Evolutionary conservation across 2,113 vertebrate genomes (phyloP).

Genomic region (Falcunculus frontatus): DNA sequence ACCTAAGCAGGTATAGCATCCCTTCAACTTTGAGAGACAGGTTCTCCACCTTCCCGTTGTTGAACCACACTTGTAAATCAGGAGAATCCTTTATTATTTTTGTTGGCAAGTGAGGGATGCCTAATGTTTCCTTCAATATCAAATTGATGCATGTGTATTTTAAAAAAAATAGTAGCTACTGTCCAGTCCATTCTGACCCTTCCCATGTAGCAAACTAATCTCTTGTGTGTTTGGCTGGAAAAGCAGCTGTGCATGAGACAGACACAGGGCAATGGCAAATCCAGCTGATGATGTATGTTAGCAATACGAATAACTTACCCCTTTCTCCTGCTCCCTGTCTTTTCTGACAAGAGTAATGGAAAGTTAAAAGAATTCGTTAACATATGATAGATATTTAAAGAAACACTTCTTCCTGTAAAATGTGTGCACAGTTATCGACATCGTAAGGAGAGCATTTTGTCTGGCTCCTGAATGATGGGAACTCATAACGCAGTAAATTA

Average conservation of each 20-base stretch:
- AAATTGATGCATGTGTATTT: not conserved
- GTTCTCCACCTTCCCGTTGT: not conserved
- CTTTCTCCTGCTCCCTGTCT: not conserved
- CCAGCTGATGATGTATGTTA: not conserved
- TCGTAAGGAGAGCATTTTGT: not conserved
- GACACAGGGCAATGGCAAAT: not conserved
- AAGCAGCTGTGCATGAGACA: not conserved
- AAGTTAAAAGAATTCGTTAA: conserved; percentile 44
- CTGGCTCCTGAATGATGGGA: conserved; percentile 33
- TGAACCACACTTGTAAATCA: not conserved
- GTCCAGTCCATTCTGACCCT: not conserved
- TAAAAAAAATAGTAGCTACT: not conserved
- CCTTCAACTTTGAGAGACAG: not conserved
- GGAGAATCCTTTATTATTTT: not conserved
- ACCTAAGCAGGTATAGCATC: not conserved
- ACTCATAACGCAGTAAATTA: conserved; percentile 16
- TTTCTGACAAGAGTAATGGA: conserved; percentile 4
- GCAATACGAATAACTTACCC: not conserved
- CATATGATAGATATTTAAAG: conserved; percentile 40
- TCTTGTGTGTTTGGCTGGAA: not conserved
- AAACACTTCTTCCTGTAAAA: conserved; percentile 42
- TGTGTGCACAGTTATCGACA: not conserved
- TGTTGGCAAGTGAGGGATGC: not conserved
- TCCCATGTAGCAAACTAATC: not conserved
- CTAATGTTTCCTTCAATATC: not conserved